Conservation (phyloP, 2,113 vertebrate species). For the Calypte anna region DNA sequence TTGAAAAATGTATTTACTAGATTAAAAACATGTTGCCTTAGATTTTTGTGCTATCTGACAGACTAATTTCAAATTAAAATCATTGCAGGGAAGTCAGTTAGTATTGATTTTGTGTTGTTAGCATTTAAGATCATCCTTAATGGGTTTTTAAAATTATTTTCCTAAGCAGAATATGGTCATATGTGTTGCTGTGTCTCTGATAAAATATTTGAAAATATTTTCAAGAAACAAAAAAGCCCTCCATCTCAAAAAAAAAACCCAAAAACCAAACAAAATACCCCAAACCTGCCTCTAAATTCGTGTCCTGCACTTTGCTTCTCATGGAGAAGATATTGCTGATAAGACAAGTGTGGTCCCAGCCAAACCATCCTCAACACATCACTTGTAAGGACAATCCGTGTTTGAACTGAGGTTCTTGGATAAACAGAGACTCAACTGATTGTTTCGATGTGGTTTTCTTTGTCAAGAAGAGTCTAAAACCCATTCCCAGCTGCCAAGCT, state of each 20-base stretch:
- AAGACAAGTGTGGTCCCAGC: not conserved
- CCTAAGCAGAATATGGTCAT: not conserved
- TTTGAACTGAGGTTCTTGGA: not conserved
- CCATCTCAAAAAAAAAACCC: not conserved
- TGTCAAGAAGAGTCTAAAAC: not conserved
- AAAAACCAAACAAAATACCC: not conserved
- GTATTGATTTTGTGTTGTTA: not conserved
- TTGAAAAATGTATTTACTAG: not conserved
- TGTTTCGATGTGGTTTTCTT: not conserved
- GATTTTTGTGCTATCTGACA: not conserved
- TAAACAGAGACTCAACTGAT: not conserved
- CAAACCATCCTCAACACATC: not conserved
- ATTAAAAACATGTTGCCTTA: not conserved
- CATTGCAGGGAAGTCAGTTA: not conserved
- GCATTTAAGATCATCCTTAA: not conserved
- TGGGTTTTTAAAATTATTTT: not conserved
- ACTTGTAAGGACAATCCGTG: not conserved
- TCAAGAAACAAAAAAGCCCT: not conserved
- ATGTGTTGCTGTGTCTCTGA: fast-evolving
- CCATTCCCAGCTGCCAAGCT: not conserved
- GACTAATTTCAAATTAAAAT: not conserved
- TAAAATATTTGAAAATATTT: not conserved
- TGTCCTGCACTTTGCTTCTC: not conserved
- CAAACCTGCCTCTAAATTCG: not conserved
- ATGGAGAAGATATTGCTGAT: not conserved